Percentiles rank a stretch among this genome's conserved stretches.
Conservation (phyloP, 2,888 invertebrate species). For the Troilus luridus region DNA sequence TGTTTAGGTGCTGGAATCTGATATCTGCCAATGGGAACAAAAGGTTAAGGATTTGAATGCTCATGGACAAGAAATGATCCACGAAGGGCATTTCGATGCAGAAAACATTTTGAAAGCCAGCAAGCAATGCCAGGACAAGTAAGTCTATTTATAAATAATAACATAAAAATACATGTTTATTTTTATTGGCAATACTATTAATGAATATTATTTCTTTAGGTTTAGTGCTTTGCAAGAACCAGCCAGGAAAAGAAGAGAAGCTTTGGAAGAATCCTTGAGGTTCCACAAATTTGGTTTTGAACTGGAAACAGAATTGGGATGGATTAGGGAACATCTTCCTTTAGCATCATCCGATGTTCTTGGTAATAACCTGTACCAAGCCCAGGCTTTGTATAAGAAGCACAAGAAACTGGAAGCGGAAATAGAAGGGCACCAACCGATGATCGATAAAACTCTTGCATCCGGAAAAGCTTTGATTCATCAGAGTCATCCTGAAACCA, state of each 20-base stretch:
- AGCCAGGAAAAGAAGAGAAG: constrained; percentile 79
- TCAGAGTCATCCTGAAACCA: constrained; percentile 84
- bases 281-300: constrained; percentile 96
- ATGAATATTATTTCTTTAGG: constrained; percentile 66
- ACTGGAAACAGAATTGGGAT: constrained; percentile 91
- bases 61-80: constrained; percentile 90
- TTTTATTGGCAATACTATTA: not conserved
- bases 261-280: constrained; percentile 86
- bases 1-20: constrained; percentile 81
- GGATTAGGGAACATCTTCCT: constrained; percentile 93
- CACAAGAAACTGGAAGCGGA: constrained; percentile 94
- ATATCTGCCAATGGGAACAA: constrained; percentile 86
- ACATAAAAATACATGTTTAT: not conserved
- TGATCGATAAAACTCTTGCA: constrained; percentile 86
- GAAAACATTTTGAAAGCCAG: constrained; percentile 86
- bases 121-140: constrained; percentile 79
- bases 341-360: constrained; percentile 82
- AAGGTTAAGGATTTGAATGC: constrained; percentile 84
- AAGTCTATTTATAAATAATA: constrained; percentile 64
- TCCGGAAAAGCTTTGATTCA: constrained; percentile 83
- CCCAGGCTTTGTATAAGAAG: constrained; percentile 92
- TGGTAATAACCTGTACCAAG: constrained; percentile 91
- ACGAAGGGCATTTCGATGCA: constrained; percentile 95
- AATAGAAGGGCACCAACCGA: constrained; percentile 86
- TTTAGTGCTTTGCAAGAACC: constrained; percentile 82